A percentile compares a stretch with the other conserved stretches of the same genome.
Conservation (phyloP, 2,113 vertebrate species). For the Silurus glanis region DNA sequence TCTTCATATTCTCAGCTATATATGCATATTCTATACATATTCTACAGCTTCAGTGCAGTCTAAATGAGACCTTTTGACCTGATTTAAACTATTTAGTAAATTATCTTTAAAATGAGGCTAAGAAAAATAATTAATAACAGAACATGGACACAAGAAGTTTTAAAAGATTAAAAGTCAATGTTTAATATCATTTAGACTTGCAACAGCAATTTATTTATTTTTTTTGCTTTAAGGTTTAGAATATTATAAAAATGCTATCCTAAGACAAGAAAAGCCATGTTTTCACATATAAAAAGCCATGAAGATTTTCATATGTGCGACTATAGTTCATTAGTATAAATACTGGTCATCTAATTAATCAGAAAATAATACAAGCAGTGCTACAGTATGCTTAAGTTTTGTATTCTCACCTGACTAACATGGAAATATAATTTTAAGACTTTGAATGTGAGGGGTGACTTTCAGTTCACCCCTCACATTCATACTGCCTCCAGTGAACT, state of each 20-base stretch:
- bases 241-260: not conserved
- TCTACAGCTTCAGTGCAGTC: not conserved
- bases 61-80: slow-evolving; percentile 8
- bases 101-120: not conserved
- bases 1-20: too few species aligned
- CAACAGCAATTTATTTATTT: not conserved
- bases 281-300: not conserved
- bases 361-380: not conserved
- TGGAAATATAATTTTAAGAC: not conserved
- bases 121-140: not conserved
- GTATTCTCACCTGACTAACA: not conserved
- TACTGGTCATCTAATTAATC: not conserved
- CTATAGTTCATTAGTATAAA: not conserved
- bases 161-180: not conserved
- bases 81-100: slow-evolving; percentile 11
- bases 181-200: not conserved
- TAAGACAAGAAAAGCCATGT: not conserved
- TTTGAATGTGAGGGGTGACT: slow-evolving; percentile 6
- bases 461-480: slow-evolving; percentile 30
- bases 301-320: not conserved
- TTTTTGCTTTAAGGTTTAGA: not conserved
- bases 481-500: slow-evolving; percentile 10
- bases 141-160: not conserved
- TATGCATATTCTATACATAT: slow-evolving; percentile 18
- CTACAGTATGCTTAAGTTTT: not conserved